Evolutionary conservation across 92 coral and sea anemone genomes (phyloP).

Genomic region (Galaxea fascicularis): DNA sequence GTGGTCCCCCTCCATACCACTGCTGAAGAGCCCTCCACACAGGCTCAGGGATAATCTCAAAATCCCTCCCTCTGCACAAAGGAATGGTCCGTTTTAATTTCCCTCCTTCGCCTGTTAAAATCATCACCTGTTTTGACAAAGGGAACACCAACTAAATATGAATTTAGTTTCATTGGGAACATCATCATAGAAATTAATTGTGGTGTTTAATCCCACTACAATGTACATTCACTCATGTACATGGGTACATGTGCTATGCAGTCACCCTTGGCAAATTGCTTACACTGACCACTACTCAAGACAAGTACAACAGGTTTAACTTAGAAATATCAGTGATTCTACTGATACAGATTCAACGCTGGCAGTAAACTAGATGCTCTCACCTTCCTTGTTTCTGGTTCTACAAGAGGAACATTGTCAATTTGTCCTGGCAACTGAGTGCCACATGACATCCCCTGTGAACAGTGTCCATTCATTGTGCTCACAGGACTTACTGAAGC

Average conservation of each 20-base stretch:
- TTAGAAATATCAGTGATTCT: too few relatives aligned
- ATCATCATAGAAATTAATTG: too few relatives aligned
- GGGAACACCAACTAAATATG: neutral
- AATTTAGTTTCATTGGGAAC: neutral
- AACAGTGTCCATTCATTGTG: conserved; percentile 78
- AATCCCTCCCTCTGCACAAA: conserved; percentile 94
- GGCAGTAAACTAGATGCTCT: neutral
- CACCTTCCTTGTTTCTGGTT: conserved; percentile 93
- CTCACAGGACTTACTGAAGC: conserved; percentile 72
- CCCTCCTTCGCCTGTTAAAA: conserved; percentile 96
- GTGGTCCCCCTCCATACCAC: conserved; percentile 99
- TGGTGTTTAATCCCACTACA: too few relatives aligned
- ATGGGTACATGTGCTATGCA: too few relatives aligned
- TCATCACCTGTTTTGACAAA: conserved; percentile 61
- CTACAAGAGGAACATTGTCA: conserved; percentile 86
- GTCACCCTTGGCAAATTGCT: too few relatives aligned
- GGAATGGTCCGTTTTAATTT: conserved; percentile 88
- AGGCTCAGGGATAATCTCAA: conserved; percentile 96
- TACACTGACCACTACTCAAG: too few relatives aligned
- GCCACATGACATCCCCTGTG: conserved; percentile 38
- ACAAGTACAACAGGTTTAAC: too few relatives aligned
- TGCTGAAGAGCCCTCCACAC: conserved; percentile 95
- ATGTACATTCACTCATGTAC: too few relatives aligned
- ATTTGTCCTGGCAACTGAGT: conserved; percentile 80
- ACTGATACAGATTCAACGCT: too few relatives aligned